A percentile compares a stretch with the other conserved stretches of the same genome.
These are phyloP conservation scores for Sitophilus oryzae DNA, from an alignment of 1,140 invertebrate species.

Conservation along the genomic window DNA sequence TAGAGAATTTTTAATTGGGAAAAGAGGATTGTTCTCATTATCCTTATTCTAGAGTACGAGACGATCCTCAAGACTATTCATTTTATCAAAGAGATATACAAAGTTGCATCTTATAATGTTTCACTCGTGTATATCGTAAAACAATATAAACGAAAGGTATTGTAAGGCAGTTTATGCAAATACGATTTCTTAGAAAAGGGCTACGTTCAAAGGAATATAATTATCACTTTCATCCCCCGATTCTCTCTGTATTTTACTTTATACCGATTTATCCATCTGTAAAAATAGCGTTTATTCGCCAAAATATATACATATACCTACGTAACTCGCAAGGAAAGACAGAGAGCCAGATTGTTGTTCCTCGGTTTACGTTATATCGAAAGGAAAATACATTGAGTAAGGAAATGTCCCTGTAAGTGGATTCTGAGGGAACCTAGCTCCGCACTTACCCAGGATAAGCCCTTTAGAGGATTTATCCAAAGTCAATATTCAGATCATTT, in stretches of 20 bases:
- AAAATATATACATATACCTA: too few species aligned
- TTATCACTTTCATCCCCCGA: background rate
- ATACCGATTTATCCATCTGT: too few species aligned
- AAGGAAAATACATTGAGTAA: constrained; percentile 3
- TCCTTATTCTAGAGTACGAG: background rate
- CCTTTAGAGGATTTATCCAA: constrained; percentile 33
- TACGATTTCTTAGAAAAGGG: background rate
- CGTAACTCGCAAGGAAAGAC: too few species aligned
- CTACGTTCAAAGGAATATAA: background rate
- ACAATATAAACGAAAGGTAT: background rate
- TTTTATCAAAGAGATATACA: background rate
- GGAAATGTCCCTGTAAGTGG: constrained; percentile 25
- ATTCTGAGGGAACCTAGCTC: constrained; percentile 36
- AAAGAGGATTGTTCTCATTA: background rate
- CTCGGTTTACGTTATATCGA: too few species aligned
- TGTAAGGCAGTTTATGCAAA: background rate
- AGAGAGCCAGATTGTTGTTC: too few species aligned
- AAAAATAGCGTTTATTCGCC: too few species aligned
- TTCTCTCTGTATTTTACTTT: too few species aligned
- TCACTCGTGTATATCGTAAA: background rate
- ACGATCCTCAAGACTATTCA: background rate
- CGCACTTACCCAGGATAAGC: constrained; percentile 36
- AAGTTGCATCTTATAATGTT: background rate
- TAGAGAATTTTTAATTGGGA: background rate
- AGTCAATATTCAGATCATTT: constrained; percentile 40